phyloP scores from a whole-genome alignment of 2,888 invertebrate species.

The Sialis fuliginosa region DNA sequence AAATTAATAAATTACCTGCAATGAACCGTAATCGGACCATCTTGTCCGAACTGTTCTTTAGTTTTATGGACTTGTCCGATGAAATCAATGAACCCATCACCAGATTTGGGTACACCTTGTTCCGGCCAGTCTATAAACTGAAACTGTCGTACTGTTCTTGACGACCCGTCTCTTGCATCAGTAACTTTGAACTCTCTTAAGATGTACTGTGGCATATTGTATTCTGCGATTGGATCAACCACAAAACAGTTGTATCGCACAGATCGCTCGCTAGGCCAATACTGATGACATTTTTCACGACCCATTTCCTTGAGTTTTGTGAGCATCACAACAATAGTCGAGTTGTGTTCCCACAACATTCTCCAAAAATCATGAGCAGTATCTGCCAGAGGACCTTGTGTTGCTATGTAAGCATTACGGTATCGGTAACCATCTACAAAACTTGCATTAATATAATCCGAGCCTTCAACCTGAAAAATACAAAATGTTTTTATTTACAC shows the following conservation, averaged over 20 bases:
- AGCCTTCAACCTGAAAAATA: slow-evolving; percentile 48
- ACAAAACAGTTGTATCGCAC: slow-evolving; percentile 96
- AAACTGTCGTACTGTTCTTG: slow-evolving; percentile 89
- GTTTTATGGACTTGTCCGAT: slow-evolving; percentile 99
- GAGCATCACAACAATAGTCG: slow-evolving; percentile 97
- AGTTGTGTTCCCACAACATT: slow-evolving; percentile 99
- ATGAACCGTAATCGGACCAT: slow-evolving; percentile 97
- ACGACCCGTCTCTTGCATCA: slow-evolving; percentile 92
- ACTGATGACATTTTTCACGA: slow-evolving; percentile 96
- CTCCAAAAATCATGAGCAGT: slow-evolving; percentile 99
- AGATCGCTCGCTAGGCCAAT: slow-evolving; percentile 97
- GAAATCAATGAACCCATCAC: slow-evolving; percentile 98
- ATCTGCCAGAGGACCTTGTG: slow-evolving; percentile 95
- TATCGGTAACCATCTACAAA: slow-evolving; percentile 93
- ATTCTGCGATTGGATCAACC: slow-evolving; percentile 97
- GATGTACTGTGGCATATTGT: slow-evolving; percentile 99
- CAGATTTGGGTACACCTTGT: slow-evolving; percentile 92
- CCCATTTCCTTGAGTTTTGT: slow-evolving; percentile 97
- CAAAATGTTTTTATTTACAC: too few species aligned
- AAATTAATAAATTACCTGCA: slow-evolving; percentile 48
- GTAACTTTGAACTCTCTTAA: slow-evolving; percentile 98
- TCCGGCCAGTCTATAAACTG: slow-evolving; percentile 95
- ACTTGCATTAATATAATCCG: slow-evolving; percentile 97
- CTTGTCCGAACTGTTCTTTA: slow-evolving; percentile 98
- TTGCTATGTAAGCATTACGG: slow-evolving; percentile 88